Conservation (phyloP, 2,888 invertebrate genomes). For the Chloroclystis v-ata region DNA sequence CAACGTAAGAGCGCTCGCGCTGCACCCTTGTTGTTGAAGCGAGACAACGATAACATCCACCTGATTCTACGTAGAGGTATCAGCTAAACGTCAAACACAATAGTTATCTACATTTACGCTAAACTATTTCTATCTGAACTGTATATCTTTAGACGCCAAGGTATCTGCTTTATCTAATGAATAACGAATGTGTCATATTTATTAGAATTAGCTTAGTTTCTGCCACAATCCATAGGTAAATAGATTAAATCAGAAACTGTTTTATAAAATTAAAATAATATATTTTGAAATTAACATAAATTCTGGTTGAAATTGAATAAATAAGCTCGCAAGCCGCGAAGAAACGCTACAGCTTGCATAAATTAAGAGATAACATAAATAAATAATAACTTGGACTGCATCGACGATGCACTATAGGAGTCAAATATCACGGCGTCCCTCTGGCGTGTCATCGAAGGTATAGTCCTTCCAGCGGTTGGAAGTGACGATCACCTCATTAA, state of each 20-base stretch:
- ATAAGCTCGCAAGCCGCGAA: too few relatives aligned
- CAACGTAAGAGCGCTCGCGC: constrained; percentile 48
- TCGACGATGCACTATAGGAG: not conserved
- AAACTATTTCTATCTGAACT: constrained; percentile 74
- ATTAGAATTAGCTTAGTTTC: constrained; percentile 15
- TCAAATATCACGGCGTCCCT: constrained; percentile 32
- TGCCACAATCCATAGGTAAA: not conserved
- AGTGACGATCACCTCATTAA: constrained; percentile 60
- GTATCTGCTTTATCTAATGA: constrained; percentile 34
- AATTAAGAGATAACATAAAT: constrained; percentile 4
- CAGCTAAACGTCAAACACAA: constrained; percentile 59
- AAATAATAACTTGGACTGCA: too few relatives aligned
- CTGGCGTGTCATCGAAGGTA: constrained; percentile 42
- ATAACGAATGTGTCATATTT: constrained; percentile 15
- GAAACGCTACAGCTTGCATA: not conserved
- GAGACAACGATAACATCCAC: constrained; percentile 53
- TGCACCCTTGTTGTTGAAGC: constrained; percentile 42
- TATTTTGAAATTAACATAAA: not conserved
- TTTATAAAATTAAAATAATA: not conserved
- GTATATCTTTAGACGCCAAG: constrained; percentile 51
- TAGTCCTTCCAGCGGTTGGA: constrained; percentile 61
- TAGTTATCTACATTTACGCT: constrained; percentile 72
- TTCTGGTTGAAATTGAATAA: too few relatives aligned
- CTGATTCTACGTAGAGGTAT: constrained; percentile 38
- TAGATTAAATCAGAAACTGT: not conserved